A percentile compares a stretch with the other conserved stretches of the same genome.
These are phyloP conservation scores for Lepus timidus DNA, from an alignment of 2,113 vertebrate species.

Conservation along the genomic window DNA sequence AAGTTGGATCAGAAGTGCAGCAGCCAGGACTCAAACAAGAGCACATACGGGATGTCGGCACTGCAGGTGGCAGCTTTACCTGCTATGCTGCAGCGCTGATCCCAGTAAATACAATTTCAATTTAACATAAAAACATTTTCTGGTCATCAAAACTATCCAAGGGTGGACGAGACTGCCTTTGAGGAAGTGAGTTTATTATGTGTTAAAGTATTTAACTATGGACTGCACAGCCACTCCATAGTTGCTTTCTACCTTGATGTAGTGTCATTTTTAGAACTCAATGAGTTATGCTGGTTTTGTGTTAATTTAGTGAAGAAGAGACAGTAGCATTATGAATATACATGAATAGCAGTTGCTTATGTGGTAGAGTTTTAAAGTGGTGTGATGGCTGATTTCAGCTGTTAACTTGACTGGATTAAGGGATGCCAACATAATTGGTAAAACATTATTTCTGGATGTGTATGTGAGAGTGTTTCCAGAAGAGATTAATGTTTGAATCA, in stretches of 20 bases:
- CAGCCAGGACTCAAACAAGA: no score
- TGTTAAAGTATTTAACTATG: background rate
- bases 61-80: no score
- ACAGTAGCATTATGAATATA: background rate
- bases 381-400: background rate
- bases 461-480: background rate
- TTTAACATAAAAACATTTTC: background rate
- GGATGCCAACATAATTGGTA: background rate
- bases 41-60: no score
- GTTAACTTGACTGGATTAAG: background rate
- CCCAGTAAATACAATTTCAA: background rate
- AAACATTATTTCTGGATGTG: background rate
- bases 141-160: background rate
- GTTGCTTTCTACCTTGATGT: background rate
- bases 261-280: background rate
- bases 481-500: background rate
- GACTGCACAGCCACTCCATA: background rate
- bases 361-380: background rate
- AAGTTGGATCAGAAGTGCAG: no score
- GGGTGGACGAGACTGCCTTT: background rate
- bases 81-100: no score
- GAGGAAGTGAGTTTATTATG: background rate
- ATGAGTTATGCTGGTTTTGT: background rate
- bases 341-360: background rate
- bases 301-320: background rate